These are phyloP conservation scores for Caranx melampygus DNA, from an alignment of 2,113 vertebrate species.

Conservation along the genomic window DNA sequence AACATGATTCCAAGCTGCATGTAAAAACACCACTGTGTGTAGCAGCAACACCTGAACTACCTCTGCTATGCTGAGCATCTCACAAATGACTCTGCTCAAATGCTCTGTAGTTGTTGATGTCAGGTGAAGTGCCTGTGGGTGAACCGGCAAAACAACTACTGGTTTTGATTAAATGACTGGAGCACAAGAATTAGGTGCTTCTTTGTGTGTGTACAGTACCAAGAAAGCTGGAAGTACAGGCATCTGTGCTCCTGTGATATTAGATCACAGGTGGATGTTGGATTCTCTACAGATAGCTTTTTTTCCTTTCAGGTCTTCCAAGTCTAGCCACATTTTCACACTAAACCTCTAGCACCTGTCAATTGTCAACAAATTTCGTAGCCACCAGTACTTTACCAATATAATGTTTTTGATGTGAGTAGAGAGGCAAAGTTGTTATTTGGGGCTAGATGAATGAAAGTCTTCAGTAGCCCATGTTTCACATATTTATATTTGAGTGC, in stretches of 20 bases:
- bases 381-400: background rate
- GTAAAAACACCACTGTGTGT: background rate
- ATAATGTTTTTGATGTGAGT: too few relatives aligned
- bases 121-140: background rate
- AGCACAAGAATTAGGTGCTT: background rate
- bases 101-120: background rate
- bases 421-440: too few relatives aligned
- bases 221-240: background rate
- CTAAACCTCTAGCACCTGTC: background rate
- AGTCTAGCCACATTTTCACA: background rate
- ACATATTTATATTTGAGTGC: background rate
- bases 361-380: background rate
- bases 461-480: too few relatives aligned
- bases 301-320: too few relatives aligned
- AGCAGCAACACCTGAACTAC: background rate
- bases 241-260: background rate
- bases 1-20: background rate
- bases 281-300: background rate
- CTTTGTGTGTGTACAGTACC: background rate
- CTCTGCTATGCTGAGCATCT: constrained; percentile 29
- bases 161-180: background rate
- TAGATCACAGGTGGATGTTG: background rate
- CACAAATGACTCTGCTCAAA: background rate
- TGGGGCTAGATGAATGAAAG: background rate
- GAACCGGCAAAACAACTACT: too few relatives aligned